Percentiles rank a stretch among this genome's conserved stretches.
Conservation (phyloP, 2,113 vertebrate genomes). For the Amblyopsis rosae region DNA sequence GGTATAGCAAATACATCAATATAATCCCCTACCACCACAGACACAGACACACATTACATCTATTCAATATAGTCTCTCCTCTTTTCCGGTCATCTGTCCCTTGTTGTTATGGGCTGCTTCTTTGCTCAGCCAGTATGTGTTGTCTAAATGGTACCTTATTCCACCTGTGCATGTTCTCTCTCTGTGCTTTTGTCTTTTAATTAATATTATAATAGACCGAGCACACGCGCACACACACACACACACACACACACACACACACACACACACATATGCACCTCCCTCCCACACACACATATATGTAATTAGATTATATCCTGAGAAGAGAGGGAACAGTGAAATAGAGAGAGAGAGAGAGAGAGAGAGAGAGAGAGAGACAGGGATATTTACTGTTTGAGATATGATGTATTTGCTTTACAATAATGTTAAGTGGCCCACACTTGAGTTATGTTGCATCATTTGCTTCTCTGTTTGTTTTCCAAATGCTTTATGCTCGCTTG, state of each 20-base stretch:
- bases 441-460: conserved; percentile 58
- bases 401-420: conserved; percentile 74
- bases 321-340: not conserved
- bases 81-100: not conserved
- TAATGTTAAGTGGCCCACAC: conserved; percentile 63
- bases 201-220: conserved; percentile 26
- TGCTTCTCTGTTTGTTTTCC: conserved; percentile 64
- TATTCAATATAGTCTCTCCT: not conserved
- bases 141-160: not conserved
- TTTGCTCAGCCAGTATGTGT: not conserved
- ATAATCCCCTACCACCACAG: not conserved
- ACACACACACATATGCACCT: no score
- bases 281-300: no score
- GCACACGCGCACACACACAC: no score
- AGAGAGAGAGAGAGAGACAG: not conserved
- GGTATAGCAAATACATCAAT: conserved; percentile 34
- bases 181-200: conserved; percentile 18
- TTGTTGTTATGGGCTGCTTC: no score
- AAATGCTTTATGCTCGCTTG: no score
- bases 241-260: no score
- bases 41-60: not conserved
- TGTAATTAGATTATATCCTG: not conserved
- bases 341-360: not conserved
- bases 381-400: conserved; percentile 56
- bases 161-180: not conserved